Conservation (phyloP, 2,113 vertebrate species). For the Triplophysa dalaica region DNA sequence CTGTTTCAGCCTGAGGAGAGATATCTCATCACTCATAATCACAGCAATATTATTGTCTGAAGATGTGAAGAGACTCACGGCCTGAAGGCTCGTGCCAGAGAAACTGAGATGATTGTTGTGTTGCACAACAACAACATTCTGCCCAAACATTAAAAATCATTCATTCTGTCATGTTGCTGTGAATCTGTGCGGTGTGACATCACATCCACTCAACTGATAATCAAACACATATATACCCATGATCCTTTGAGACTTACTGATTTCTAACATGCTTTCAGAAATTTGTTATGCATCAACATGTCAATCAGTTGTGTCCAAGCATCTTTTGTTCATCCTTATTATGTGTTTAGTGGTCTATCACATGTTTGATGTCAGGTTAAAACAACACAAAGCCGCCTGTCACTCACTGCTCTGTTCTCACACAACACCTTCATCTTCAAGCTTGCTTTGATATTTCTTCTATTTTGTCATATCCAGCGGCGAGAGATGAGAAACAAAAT, state of each 20-base stretch:
- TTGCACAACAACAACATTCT: background rate
- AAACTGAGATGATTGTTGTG: background rate
- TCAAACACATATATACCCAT: too few relatives aligned
- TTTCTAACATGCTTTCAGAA: too few relatives aligned
- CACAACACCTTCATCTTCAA: conserved; percentile 31
- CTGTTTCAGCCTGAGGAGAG: conserved; percentile 30
- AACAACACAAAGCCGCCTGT: background rate
- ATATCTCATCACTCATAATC: conserved; percentile 51
- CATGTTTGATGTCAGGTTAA: background rate
- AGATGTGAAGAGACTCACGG: conserved; percentile 11
- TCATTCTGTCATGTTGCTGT: too few relatives aligned
- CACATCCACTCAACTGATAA: too few relatives aligned
- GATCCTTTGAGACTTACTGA: too few relatives aligned
- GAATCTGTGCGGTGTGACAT: too few relatives aligned
- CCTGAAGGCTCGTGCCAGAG: background rate
- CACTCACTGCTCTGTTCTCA: conserved; percentile 2
- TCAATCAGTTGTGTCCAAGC: too few relatives aligned
- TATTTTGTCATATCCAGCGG: conserved; percentile 8
- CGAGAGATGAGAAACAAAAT: background rate
- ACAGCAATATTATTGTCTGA: conserved; percentile 40
- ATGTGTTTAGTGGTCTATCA: background rate
- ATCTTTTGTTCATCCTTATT: too few relatives aligned
- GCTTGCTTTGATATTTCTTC: conserved; percentile 31
- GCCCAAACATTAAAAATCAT: background rate
- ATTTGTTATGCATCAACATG: too few relatives aligned